These are phyloP conservation scores for Elmis aenea DNA, from an alignment of 2,888 invertebrate genomes.

Conservation along the genomic window DNA sequence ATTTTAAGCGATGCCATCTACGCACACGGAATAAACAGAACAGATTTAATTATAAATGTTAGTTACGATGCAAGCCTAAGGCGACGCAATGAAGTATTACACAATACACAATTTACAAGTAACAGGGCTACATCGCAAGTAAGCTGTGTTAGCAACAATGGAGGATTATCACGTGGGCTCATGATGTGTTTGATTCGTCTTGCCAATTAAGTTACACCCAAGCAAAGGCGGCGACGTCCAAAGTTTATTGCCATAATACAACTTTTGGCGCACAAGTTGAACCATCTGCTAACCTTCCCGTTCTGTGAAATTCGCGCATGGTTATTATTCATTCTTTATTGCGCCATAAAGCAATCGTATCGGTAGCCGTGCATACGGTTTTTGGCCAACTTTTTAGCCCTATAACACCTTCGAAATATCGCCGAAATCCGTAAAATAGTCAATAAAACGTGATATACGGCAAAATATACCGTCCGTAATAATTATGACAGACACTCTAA, in stretches of 20 bases:
- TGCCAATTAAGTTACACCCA: conserved; percentile 39
- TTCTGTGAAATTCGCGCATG: conserved; percentile 20
- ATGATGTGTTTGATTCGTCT: conserved; percentile 31
- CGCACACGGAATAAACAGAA: too few relatives aligned
- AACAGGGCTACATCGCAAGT: too few relatives aligned
- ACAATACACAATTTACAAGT: too few relatives aligned
- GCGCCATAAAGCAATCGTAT: conserved; percentile 25
- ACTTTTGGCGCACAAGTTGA: conserved; percentile 14
- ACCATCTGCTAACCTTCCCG: conserved; percentile 19
- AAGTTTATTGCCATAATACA: conserved; percentile 30
- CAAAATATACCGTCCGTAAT: conserved; percentile 1
- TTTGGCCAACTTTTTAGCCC: too few relatives aligned
- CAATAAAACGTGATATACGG: too few relatives aligned
- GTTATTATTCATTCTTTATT: conserved; percentile 31
- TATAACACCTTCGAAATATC: too few relatives aligned
- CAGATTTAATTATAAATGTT: too few relatives aligned
- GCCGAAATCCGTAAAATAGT: too few relatives aligned
- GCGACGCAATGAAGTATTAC: too few relatives aligned
- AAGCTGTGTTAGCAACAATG: conserved; percentile 32
- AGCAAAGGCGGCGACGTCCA: conserved; percentile 29
- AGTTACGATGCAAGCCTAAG: too few relatives aligned
- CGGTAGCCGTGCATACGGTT: conserved; percentile 8
- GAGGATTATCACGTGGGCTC: conserved; percentile 32
- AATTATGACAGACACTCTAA: neutral
- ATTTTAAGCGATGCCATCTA: too few relatives aligned